Conservation (phyloP, 2,113 vertebrate species). For the Megalops atlanticus region DNA sequence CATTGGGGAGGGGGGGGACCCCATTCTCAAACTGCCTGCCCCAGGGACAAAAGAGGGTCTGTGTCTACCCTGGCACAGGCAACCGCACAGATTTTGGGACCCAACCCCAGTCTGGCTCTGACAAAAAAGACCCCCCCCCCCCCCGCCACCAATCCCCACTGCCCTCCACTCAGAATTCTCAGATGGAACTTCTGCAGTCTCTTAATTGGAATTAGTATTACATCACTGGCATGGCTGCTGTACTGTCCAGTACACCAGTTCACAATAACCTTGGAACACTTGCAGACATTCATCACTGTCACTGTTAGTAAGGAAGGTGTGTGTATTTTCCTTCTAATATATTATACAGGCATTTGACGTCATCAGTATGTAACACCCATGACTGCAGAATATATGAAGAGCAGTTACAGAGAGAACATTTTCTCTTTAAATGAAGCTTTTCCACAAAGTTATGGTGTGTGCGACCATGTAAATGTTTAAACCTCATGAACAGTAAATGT, state of each 20-base stretch:
- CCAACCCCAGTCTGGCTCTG: slow-evolving; percentile 24
- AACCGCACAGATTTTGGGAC: slow-evolving; percentile 17
- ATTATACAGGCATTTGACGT: neutral
- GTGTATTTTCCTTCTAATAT: no score
- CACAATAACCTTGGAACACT: slow-evolving; percentile 23
- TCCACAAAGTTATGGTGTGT: no score
- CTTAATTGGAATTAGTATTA: slow-evolving; percentile 18
- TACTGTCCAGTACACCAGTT: neutral
- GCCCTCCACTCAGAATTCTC: neutral
- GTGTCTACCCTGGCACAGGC: slow-evolving; percentile 9
- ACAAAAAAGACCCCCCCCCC: slow-evolving; percentile 15
- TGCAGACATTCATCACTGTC: neutral
- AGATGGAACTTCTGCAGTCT: neutral
- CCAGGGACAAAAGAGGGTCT: slow-evolving; percentile 31
- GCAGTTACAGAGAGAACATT: no score
- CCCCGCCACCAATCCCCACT: no score
- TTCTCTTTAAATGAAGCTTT: no score
- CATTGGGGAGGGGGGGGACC: slow-evolving; percentile 23
- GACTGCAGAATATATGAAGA: no score
- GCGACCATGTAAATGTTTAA: slow-evolving; percentile 27
- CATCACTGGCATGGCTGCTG: slow-evolving; percentile 15
- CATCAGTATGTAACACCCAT: no score
- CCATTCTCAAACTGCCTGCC: slow-evolving; percentile 26
- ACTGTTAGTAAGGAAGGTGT: neutral
- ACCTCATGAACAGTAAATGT: slow-evolving; percentile 18